phyloP scores from a whole-genome alignment of 1,140 invertebrate genomes.

The Megathymus violae region DNA sequence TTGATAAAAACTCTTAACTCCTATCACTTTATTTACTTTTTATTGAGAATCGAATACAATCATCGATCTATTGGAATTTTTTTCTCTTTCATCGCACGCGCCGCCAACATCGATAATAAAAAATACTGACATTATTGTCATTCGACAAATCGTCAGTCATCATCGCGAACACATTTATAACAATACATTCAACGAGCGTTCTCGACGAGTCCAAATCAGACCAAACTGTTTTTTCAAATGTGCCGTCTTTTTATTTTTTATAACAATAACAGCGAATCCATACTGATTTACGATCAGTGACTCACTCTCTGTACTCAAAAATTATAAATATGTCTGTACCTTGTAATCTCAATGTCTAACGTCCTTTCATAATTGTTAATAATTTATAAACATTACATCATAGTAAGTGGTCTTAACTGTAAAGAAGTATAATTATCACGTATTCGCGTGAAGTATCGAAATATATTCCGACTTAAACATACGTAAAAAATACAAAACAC shows the following conservation, averaged over 20 bases:
- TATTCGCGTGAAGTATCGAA: background rate
- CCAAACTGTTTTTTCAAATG: background rate
- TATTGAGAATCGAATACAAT: no score
- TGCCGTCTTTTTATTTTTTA: background rate
- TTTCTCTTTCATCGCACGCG: background rate
- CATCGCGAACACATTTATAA: background rate
- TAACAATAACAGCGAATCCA: conserved; percentile 44
- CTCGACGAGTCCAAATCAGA: conserved; percentile 2
- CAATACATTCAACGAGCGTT: background rate
- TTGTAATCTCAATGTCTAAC: conserved; percentile 15
- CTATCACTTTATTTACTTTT: no score
- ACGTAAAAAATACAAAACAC: conserved; percentile 4
- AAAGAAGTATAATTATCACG: background rate
- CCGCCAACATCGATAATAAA: background rate
- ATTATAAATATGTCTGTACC: conserved; percentile 30
- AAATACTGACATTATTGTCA: background rate
- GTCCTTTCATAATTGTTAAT: background rate
- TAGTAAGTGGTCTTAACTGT: background rate
- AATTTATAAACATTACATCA: background rate
- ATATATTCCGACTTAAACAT: background rate
- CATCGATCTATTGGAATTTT: no score
- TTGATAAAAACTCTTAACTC: no score
- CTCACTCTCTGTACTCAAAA: conserved; percentile 60
- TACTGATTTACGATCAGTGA: conserved; percentile 49
- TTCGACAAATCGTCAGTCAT: background rate